phyloP scores from a whole-genome alignment of 2,113 vertebrate genomes.

The Actinemys pallida region DNA sequence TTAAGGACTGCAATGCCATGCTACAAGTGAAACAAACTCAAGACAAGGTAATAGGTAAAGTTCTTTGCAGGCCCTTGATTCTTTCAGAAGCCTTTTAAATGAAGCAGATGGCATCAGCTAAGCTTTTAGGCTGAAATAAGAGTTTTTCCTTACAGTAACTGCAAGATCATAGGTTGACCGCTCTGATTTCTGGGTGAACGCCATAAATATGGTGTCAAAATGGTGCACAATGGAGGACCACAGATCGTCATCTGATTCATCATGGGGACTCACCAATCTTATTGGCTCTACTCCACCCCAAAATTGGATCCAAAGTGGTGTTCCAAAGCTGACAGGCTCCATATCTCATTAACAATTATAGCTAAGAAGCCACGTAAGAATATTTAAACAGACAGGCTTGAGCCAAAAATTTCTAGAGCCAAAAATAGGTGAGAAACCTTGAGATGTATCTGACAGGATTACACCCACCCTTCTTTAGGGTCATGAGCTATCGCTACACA shows the following conservation, averaged over 20 bases:
- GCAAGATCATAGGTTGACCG: neutral
- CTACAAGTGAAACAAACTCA: conserved; percentile 29
- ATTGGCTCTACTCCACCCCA: neutral
- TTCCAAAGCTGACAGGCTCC: neutral
- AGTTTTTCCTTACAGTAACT: neutral
- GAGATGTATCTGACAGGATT: neutral
- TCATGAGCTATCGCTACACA: neutral
- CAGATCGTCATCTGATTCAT: neutral
- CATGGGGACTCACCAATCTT: neutral
- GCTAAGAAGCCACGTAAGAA: neutral
- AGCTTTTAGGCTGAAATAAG: neutral
- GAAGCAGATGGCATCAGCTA: neutral
- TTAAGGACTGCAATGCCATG: neutral
- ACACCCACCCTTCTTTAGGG: neutral
- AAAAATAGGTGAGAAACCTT: neutral
- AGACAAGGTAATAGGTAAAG: neutral
- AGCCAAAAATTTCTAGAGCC: neutral
- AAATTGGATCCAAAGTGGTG: neutral
- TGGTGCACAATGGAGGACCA: neutral
- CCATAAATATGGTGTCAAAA: neutral
- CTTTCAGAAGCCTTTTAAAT: neutral
- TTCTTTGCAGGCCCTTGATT: neutral
- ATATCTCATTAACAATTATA: neutral
- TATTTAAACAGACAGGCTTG: neutral
- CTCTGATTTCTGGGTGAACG: neutral